phyloP scores from a whole-genome alignment of 53 echinoderm and acorn worm species.

The Echinarachnius parma region DNA sequence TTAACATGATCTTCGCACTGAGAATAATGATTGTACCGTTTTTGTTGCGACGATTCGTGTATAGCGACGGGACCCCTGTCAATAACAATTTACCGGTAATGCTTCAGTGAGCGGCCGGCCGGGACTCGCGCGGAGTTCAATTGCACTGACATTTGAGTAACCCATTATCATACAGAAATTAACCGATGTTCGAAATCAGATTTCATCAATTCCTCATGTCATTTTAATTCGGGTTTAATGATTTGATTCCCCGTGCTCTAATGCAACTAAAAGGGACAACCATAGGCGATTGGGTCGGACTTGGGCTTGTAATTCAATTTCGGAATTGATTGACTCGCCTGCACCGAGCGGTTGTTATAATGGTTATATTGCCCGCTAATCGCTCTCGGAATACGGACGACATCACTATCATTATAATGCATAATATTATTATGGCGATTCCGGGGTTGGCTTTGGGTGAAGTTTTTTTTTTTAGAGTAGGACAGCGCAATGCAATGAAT shows the following conservation, averaged over 20 bases:
- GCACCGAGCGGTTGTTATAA: slow-evolving; percentile 9
- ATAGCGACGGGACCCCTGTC: too few species aligned
- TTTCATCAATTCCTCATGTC: slow-evolving; percentile 36
- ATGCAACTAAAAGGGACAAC: slow-evolving; percentile 12
- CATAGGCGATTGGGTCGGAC: slow-evolving; percentile 6
- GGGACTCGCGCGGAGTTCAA: too few species aligned
- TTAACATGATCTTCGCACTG: too few species aligned
- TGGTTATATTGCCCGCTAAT: slow-evolving; percentile 24
- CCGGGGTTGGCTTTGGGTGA: slow-evolving; percentile 11
- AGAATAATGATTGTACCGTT: too few species aligned
- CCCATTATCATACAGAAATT: too few species aligned
- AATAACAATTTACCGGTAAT: slow-evolving; percentile 29
- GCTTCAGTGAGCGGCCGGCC: not conserved
- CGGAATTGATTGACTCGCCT: slow-evolving; percentile 7
- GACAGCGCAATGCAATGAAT: slow-evolving; percentile 4
- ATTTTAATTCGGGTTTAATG: slow-evolving; percentile 38
- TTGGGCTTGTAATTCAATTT: slow-evolving; percentile 44
- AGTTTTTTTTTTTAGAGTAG: too few species aligned
- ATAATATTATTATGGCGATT: slow-evolving; percentile 14
- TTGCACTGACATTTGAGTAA: slow-evolving; percentile 12
- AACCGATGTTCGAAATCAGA: slow-evolving; percentile 36
- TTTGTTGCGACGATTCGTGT: too few species aligned
- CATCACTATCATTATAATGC: too few species aligned
- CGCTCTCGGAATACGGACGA: slow-evolving; percentile 32
- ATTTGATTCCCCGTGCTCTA: slow-evolving; percentile 31